phyloP scores from a whole-genome alignment of 2,888 invertebrate genomes.

The Thyatira batis region DNA sequence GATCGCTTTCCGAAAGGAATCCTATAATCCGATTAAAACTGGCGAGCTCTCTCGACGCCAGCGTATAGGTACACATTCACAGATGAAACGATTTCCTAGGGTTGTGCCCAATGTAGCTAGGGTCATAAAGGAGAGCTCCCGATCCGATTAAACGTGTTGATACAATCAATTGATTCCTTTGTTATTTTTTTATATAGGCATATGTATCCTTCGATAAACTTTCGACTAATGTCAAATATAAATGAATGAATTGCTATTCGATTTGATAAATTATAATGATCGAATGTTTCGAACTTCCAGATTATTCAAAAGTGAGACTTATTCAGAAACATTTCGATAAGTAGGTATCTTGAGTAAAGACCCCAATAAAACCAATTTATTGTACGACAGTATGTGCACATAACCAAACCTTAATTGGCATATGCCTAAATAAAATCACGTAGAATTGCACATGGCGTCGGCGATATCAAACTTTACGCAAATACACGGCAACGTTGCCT shows the following conservation, averaged over 20 bases:
- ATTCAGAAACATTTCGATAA: too few species aligned
- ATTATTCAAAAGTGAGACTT: too few species aligned
- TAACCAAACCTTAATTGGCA: neutral
- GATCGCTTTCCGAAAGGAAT: conserved; percentile 34
- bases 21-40: conserved; percentile 34
- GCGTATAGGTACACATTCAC: conserved; percentile 14
- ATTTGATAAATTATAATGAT: too few species aligned
- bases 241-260: too few species aligned
- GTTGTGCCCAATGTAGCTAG: neutral
- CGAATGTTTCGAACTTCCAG: too few species aligned
- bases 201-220: too few species aligned
- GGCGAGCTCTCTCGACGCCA: conserved; percentile 16
- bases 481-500: neutral
- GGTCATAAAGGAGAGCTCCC: neutral
- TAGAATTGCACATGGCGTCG: neutral
- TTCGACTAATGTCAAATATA: too few species aligned
- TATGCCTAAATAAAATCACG: conserved; percentile 2
- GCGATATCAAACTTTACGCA: neutral
- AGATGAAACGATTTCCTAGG: neutral
- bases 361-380: neutral
- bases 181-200: too few species aligned
- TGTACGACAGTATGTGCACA: neutral
- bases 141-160: neutral
- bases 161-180: neutral
- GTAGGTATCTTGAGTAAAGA: too few species aligned